Percentiles rank a stretch among this genome's conserved stretches.
phyloP scores from a whole-genome alignment of 1,140 invertebrate species.

The Ctenoplectra terminalis region DNA sequence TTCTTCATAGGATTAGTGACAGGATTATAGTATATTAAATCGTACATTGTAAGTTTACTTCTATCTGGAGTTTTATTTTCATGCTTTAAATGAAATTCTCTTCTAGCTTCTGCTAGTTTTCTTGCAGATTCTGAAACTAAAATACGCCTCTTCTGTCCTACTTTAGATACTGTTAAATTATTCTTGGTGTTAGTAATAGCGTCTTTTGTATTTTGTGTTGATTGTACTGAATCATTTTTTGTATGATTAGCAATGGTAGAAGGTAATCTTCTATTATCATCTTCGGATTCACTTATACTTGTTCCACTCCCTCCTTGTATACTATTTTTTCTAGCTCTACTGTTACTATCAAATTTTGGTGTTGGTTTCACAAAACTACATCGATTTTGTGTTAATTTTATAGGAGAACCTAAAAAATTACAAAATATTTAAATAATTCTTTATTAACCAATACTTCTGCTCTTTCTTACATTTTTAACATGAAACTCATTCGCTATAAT shows the following conservation, averaged over 20 bases:
- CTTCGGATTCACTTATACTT: conserved; percentile 81
- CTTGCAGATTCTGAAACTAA: conserved; percentile 81
- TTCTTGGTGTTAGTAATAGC: conserved; percentile 31
- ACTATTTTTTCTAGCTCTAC: conserved; percentile 82
- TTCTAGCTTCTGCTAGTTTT: conserved; percentile 83
- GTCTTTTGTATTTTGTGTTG: conserved; percentile 73
- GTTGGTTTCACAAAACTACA: conserved; percentile 77
- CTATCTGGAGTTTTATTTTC: conserved; percentile 85
- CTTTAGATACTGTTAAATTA: conserved; percentile 64
- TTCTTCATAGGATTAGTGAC: conserved; percentile 86
- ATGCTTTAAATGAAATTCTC: conserved; percentile 85
- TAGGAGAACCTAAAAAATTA: conserved; percentile 57
- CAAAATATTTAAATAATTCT: conserved; percentile 25
- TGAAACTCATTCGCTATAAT: neutral
- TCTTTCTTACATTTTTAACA: neutral
- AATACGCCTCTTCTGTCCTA: conserved; percentile 72
- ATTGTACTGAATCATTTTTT: conserved; percentile 81
- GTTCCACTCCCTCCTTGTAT: conserved; percentile 79
- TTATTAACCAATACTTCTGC: neutral
- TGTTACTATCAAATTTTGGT: conserved; percentile 76
- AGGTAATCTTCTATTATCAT: conserved; percentile 75
- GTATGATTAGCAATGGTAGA: conserved; percentile 68
- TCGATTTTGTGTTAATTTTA: conserved; percentile 72
- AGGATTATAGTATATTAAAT: conserved; percentile 96
- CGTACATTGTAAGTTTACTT: conserved; percentile 92